These are phyloP conservation scores for Netelia inedita DNA, from an alignment of 2,888 invertebrate genomes.

Conservation along the genomic window DNA sequence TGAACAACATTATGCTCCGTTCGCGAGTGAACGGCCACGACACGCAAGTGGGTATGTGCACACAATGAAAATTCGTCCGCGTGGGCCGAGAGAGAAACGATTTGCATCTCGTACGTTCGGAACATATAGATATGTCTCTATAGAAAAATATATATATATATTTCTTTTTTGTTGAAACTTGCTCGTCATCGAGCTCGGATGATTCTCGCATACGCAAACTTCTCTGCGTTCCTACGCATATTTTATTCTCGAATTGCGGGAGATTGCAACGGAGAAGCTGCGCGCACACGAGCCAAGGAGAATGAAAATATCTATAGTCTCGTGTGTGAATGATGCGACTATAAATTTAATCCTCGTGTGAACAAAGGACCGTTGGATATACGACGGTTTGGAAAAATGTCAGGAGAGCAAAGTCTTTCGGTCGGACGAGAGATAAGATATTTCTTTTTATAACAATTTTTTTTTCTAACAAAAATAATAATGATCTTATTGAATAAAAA, in stretches of 20 bases:
- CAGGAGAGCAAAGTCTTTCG: neutral
- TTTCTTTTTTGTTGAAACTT: neutral
- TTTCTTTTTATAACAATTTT: neutral
- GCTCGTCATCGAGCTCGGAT: slow-evolving; percentile 19
- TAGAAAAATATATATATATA: neutral
- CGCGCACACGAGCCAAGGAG: slow-evolving; percentile 27
- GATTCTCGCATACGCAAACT: slow-evolving; percentile 36
- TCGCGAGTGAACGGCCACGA: slow-evolving; percentile 33
- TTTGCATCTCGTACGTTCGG: slow-evolving; percentile 58
- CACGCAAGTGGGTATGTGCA: slow-evolving; percentile 15
- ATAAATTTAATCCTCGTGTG: neutral
- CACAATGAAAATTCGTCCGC: slow-evolving; percentile 55
- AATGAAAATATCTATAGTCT: slow-evolving; percentile 28
- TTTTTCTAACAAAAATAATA: neutral
- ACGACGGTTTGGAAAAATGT: neutral
- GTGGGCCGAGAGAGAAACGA: slow-evolving; percentile 62
- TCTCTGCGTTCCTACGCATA: slow-evolving; percentile 45
- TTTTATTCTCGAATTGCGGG: slow-evolving; percentile 30
- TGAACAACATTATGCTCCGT: slow-evolving; percentile 36
- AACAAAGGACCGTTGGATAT: too few relatives aligned
- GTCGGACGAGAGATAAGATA: neutral
- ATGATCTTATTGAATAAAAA: too few relatives aligned
- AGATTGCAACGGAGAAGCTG: slow-evolving; percentile 45
- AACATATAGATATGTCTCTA: slow-evolving; percentile 1
- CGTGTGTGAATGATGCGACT: neutral